A percentile compares a stretch with the other conserved stretches of the same genome.
Conservation (phyloP, 2,888 invertebrate genomes). For the Amiota minor region DNA sequence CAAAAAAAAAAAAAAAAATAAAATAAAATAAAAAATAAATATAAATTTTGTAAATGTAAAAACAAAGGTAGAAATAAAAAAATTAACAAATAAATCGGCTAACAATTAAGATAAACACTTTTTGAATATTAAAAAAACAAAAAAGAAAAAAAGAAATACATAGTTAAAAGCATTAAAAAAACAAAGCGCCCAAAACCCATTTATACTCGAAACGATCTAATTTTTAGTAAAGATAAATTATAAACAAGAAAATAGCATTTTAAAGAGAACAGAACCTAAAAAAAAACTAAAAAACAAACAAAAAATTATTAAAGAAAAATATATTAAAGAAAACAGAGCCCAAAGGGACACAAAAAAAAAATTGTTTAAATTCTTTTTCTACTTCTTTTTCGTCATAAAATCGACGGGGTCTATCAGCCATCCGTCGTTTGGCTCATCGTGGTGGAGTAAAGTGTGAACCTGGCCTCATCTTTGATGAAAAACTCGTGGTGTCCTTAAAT, state of each 20-base stretch:
- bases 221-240: slow-evolving; percentile 42
- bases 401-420: too few species aligned
- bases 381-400: not conserved
- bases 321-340: slow-evolving; percentile 59
- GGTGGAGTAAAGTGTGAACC: too few species aligned
- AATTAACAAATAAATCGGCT: slow-evolving; percentile 7
- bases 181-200: slow-evolving; percentile 7
- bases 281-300: slow-evolving; percentile 36
- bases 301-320: slow-evolving; percentile 43
- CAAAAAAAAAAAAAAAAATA: slow-evolving; percentile 12
- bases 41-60: slow-evolving; percentile 36
- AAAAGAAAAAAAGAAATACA: too few species aligned
- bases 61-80: slow-evolving; percentile 42
- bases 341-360: slow-evolving; percentile 63
- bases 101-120: not conserved
- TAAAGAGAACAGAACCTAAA: slow-evolving; percentile 61
- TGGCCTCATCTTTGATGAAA: too few species aligned
- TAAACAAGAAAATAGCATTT: slow-evolving; percentile 41
- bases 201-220: slow-evolving; percentile 48
- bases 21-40: too few species aligned
- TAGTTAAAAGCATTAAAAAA: slow-evolving; percentile 13
- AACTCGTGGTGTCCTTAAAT: too few species aligned
- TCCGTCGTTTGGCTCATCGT: too few species aligned
- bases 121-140: not conserved
- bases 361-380: not conserved